Percentiles rank a stretch among this genome's conserved stretches.
These are phyloP conservation scores for rabbit (Oryctolagus cuniculus) DNA, from an alignment of 2,113 vertebrate genomes.

Conservation along the genomic window mOryCun1.1 NC_091448.1:53670501-53671000, in stretches of 20 bases:
- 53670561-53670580: too few relatives aligned
- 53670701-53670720: slow-evolving; percentile 49
- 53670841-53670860: background rate
- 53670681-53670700: background rate
- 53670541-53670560: too few relatives aligned
- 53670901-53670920: background rate
- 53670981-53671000: background rate
- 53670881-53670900: rapidly evolving
- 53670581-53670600: too few relatives aligned
- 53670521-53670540: too few relatives aligned
- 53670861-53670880: background rate
- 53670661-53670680: too few relatives aligned
- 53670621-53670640: too few relatives aligned
- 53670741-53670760: background rate
- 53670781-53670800: background rate
- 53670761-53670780: background rate
- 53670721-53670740: background rate
- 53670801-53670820: background rate
- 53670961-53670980: background rate
- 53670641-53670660: too few relatives aligned
- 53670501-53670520: too few relatives aligned
- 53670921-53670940: background rate
- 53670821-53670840: background rate
- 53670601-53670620: too few relatives aligned
- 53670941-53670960: background rate